Evolutionary conservation across 2,113 vertebrate species (phyloP), one percentile per base, ranked within the genome.

Genomic region (Otis tarda): DNA sequence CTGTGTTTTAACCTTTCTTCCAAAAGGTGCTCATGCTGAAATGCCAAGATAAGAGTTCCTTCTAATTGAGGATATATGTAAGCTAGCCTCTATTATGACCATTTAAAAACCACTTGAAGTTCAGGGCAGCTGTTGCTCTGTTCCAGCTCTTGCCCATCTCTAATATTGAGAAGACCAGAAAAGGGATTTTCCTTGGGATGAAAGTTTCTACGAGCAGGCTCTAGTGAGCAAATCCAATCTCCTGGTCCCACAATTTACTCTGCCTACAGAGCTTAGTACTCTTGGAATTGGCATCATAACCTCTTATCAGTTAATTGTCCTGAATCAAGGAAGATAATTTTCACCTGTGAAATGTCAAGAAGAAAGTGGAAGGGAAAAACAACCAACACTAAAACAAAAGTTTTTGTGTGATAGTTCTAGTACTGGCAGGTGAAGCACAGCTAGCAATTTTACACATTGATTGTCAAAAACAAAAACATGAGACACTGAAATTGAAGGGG

Each of bases 131-230:
- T 59, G 45, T 33, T 61, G 31, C 47, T 75, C 21, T 11, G 21
- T 30, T 37, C 23, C 50, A 63, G n/a, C 24, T 69, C 45, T 47
- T 67, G 27, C 25, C 23, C 10, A 14, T 53, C 64, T 68, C 20
- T 12, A 24, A 4, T 9, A 5, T 2, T 57, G 28, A 12, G 19
- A 13, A n/a, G 4, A 57, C 4, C 33, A 77, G 6, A 37, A 1
- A 5, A 2, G 2, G 6, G 28, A 12, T 41, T 78, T 59, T 65
- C 28, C 43, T 74, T 13, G 31, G 10, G 8, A 75, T 21, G 35
- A 14, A 57, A 45, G 28, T 75, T 56, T 53, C 69, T 60, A 30
- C 2, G 2, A 12, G 24, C 16, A 60, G 37, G 12, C 12, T 80
- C 74, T 22, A 59, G 39, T 25, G n/a, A 78, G 47, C 31, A 89